Evolutionary conservation across 2,888 invertebrate species (phyloP).

Genomic region (Cosmia trapezina): DNA sequence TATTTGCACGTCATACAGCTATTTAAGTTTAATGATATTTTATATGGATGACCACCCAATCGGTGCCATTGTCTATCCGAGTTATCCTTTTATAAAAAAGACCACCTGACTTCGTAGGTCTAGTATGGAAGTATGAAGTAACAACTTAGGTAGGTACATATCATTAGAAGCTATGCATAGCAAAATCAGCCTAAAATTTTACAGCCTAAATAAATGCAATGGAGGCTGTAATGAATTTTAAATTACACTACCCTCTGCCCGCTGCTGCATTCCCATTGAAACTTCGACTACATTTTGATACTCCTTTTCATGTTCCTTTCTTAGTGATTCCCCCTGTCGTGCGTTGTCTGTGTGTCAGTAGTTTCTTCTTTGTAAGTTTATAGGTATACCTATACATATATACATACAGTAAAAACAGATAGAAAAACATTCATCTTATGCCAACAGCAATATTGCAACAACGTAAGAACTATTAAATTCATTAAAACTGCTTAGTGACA

Average conservation of each 20-base stretch:
- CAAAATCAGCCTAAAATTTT: not conserved
- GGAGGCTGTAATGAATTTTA: not conserved
- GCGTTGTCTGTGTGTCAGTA: too few relatives aligned
- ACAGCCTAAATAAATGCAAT: too few relatives aligned
- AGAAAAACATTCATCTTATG: not conserved
- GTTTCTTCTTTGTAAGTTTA: not conserved
- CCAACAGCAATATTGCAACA: not conserved
- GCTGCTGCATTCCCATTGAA: not conserved
- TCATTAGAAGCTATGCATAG: not conserved
- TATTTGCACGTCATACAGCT: constrained; percentile 50
- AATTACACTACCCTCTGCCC: not conserved
- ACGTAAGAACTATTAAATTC: constrained; percentile 6
- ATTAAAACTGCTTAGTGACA: constrained; percentile 4
- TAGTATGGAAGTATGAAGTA: constrained; percentile 6
- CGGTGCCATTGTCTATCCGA: constrained; percentile 41
- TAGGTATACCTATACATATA: too few relatives aligned
- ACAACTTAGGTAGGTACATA: not conserved
- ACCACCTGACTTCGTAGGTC: constrained; percentile 9
- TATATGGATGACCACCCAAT: constrained; percentile 53
- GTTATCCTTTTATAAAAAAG: constrained; percentile 28
- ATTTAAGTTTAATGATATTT: constrained; percentile 53
- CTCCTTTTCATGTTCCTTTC: not conserved
- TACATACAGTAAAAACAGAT: too few relatives aligned
- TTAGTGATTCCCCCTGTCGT: not conserved
- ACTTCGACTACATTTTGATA: not conserved